Evolutionary conservation across 2,113 vertebrate genomes (phyloP), one percentile per base, ranked within the genome.

Genomic region (Alethe castanea): DNA sequence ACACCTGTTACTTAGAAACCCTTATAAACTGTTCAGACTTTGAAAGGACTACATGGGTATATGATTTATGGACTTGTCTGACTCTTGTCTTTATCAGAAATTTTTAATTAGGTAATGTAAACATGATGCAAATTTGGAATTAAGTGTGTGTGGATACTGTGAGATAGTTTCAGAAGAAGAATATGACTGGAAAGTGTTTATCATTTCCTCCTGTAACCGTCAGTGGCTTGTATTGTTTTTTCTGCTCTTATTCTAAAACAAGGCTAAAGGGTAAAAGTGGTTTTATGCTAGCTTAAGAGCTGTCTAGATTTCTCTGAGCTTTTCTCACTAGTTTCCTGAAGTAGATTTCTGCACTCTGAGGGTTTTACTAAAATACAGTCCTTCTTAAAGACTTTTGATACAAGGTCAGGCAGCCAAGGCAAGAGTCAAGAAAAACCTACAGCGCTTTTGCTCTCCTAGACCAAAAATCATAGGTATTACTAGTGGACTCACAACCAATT

Each of bases 1-100:
- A 72, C 73, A 94, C 84, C 91, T 95, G 86, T 73, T 95, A 79
- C 24, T 29, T 57, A 65, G 17, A 91, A 92, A 89, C 15, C 18
- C 54, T 80, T 83, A 60, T 79, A 67, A 86, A 31, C 14, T 74
- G 9, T 50, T 91, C 65, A 79, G 65, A 60, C 20, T 71, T 80
- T 45, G n/a, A 67, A 87, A 47, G n/a, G 29, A 53, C 13, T 38
- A 4, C 29, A 36, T 4, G 22, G 6, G 10, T 4, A 48, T 83
- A 44, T 87, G 77, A 87, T 92, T 95, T 91, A 92, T 81, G 40
- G 23, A 45, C 7, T 10, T 71, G 70, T 76, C 56, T 86, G 65
- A 33, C 11, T 72, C 15, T 71, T 40, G 20, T 73, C 48, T 74
- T 76, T n/a, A 25, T 64, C 33, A 56, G 24, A 28, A 77, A 13